Evolutionary conservation across 1,140 invertebrate genomes (phyloP).

Genomic region (Paramacrobiotus metropolitanus): DNA sequence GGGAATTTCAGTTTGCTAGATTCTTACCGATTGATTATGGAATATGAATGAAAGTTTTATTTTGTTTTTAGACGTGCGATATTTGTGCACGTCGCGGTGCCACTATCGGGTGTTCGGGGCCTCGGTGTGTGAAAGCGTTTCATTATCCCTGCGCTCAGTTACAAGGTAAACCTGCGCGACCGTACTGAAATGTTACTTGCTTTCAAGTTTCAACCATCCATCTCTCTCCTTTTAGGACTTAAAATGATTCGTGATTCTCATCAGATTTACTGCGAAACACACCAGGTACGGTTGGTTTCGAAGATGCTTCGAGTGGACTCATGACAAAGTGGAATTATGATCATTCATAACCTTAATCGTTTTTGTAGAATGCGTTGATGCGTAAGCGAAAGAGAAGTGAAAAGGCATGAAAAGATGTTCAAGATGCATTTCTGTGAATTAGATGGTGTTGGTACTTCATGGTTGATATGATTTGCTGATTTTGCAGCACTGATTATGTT

Average conservation of each 20-base stretch:
- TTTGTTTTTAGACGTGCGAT: not conserved
- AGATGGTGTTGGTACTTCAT: too few species aligned
- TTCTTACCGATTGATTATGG: not conserved
- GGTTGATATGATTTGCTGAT: too few species aligned
- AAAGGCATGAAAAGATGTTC: not conserved
- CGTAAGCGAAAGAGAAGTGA: not conserved
- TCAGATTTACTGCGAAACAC: not conserved
- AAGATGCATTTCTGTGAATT: not conserved
- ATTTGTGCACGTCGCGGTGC: not conserved
- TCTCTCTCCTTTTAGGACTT: not conserved
- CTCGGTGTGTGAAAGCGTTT: not conserved
- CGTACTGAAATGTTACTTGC: not conserved
- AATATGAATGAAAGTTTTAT: not conserved
- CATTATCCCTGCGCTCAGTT: conserved; percentile 1
- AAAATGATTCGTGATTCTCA: not conserved
- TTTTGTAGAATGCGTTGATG: not conserved
- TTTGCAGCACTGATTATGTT: too few species aligned
- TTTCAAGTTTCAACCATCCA: not conserved
- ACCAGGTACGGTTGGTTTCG: not conserved
- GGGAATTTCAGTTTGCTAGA: too few species aligned
- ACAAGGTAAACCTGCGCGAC: not conserved
- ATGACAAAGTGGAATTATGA: too few species aligned
- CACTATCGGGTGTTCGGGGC: not conserved
- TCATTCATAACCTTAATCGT: not conserved
- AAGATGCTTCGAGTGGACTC: not conserved